Evolutionary conservation across 2,888 invertebrate genomes (phyloP).

Genomic region (Copidosoma aretas): DNA sequence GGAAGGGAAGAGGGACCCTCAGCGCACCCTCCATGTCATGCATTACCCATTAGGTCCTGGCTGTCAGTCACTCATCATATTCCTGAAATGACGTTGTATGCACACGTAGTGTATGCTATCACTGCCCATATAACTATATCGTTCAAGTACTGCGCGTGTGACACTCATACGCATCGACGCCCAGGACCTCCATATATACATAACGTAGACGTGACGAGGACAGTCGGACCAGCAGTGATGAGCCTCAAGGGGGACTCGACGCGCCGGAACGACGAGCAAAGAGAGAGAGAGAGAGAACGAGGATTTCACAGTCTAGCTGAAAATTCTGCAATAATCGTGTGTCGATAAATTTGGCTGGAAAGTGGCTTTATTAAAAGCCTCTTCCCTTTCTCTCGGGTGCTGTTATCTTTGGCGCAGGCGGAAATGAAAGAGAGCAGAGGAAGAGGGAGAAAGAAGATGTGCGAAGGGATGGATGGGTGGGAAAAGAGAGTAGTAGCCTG

Average conservation of each 20-base stretch:
- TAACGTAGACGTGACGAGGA: too few species aligned
- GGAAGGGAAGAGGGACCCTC: too few species aligned
- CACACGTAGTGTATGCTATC: too few species aligned
- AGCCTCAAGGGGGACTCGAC: not conserved
- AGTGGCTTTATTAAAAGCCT: slow-evolving; percentile 41
- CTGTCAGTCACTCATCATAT: too few species aligned
- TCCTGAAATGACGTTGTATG: too few species aligned
- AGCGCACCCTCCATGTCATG: too few species aligned
- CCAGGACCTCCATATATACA: not conserved
- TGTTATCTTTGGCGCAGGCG: not conserved
- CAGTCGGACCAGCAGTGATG: not conserved
- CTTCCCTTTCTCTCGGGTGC: too few species aligned
- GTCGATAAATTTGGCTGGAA: slow-evolving; percentile 47
- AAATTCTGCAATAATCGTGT: slow-evolving; percentile 51
- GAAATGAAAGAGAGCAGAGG: not conserved
- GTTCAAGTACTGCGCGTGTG: not conserved
- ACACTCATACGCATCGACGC: not conserved
- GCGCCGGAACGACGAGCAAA: not conserved
- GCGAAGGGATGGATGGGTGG: not conserved
- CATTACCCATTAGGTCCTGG: too few species aligned
- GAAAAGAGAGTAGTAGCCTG: not conserved
- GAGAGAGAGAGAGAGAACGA: not conserved
- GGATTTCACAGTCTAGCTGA: slow-evolving; percentile 38
- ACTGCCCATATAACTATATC: not conserved
- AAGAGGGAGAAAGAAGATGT: not conserved